Base-by-base conservation (phyloP, 2,113 vertebrate species). In the Neofelis nebulosa region DNA sequence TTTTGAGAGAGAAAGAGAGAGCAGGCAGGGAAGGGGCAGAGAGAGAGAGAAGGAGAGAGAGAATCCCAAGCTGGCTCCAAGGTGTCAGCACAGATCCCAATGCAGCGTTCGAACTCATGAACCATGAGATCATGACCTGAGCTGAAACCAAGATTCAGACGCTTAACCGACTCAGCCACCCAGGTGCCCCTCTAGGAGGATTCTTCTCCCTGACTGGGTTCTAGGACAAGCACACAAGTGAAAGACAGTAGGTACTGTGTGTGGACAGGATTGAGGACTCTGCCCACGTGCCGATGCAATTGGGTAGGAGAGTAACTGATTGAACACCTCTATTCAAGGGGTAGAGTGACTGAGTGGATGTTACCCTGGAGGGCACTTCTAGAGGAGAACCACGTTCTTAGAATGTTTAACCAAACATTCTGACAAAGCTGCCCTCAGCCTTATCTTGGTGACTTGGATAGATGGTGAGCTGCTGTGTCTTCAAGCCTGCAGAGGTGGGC, bases 241-340 rank as follows among this genome's bases (percentile, higher is more conserved):
- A 29, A 88, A 29, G 50, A 31, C 0, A 27, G 23, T 3, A 36
- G 52, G 12, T 9, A 2, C 1, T 52, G 45, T 41, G 65, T 92
- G 63, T 45, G 48, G n/a, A 18, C 7, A 23, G 81, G 50, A 81
- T 74, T 5, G 2, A 94, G 78, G 52, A 50, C 15, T 9, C 36
- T 29, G 29, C 50, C 71, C 31, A 5, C 0, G 0, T 19, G 73
- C 81, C 7, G 23, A 9, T 21, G 21, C 25, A 31, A 12, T 4
- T 33, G 25, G 1, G 25, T 2, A 15, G 14, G 25, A 82, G 52
- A 52, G 66, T 41, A 31, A 50, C 6, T 14, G n/a, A 5, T 25
- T 21, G 71, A 84, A 73, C 11, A 18, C 2, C 7, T 29, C 6
- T 21, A 1, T 73, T 80, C 16, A 52, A 33, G 33, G 81, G 89